Evolutionary conservation across 2,888 invertebrate species (phyloP), one percentile per base, ranked within the genome.

Genomic region (Himalopsyche kuldschensis): DNA sequence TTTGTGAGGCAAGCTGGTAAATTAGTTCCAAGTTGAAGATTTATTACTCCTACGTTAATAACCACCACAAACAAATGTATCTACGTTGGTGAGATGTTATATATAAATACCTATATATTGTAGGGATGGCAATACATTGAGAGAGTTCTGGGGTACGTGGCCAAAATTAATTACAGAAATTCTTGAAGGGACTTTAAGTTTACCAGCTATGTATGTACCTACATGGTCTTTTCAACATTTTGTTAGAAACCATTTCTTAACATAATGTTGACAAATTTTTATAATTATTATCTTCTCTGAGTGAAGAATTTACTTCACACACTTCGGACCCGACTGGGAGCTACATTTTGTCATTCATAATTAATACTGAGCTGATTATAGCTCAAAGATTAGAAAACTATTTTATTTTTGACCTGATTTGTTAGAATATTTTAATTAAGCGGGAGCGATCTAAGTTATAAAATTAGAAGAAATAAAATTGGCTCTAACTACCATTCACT

Each of bases 1-100:
- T 55, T 55, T 55, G 55, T 78, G 27, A 78, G 77, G 81, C 82
- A 75, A 80, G 76, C 84, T 63, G 85, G 82, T 84, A 84, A 85
- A 84, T 85, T 84, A 85, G 85, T 85, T 85, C 80, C 84, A 85
- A 85, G 81, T 84, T 82, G 55, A 55, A 85, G 85, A 85, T 85
- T 85, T 85, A 85, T 85, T 79, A 78, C 84, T 35, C 41, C 84
- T 80, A 82, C 84, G 85, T 83, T 85, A 83, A 85, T 85, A 85
- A 81, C 81, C 81, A 83, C 82, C 84, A 80, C 83, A 84, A 84
- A 84, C 81, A 79, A 82, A 82, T 41, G 48, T 69, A 82, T 83
- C 78, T 77, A 81, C 82, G 78, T 47, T 78, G 76, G 80, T 31
- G 69, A 48, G 80, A 47, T 24, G 81, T 81, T 75, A 75, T 47